Evolutionary conservation across 2,113 vertebrate genomes (phyloP).

Genomic region (Serinus canaria): DNA sequence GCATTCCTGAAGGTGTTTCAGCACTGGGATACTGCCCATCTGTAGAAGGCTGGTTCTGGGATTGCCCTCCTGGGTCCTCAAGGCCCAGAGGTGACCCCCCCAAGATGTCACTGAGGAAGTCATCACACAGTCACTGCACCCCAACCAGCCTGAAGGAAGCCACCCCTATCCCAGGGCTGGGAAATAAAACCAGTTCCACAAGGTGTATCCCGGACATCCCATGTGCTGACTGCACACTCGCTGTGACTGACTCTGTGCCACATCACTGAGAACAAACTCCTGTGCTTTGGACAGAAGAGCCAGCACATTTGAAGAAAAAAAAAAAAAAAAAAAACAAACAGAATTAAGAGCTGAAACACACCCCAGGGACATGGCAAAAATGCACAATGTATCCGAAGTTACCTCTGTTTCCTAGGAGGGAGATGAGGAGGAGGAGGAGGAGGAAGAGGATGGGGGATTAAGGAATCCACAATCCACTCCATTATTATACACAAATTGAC

Average conservation of each 20-base stretch:
- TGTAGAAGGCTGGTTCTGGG: neutral
- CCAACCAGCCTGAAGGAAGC: neutral
- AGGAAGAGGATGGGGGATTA: neutral
- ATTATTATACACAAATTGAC: neutral
- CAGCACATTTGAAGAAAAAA: neutral
- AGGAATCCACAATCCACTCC: neutral
- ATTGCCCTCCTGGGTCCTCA: neutral
- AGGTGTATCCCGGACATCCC: neutral
- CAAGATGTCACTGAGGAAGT: neutral
- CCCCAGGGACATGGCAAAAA: neutral
- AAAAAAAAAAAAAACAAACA: neutral
- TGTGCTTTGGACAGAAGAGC: neutral
- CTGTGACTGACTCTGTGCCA: neutral
- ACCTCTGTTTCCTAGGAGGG: neutral
- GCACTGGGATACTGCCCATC: neutral
- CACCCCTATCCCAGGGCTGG: neutral
- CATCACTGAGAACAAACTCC: neutral
- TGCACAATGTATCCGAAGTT: neutral
- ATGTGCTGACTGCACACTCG: neutral
- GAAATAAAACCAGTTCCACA: neutral
- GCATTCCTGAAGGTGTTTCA: neutral
- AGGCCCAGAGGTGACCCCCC: neutral
- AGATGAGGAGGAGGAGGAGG: neutral
- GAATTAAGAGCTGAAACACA: neutral
- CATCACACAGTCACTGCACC: neutral